These are phyloP conservation scores for Parelbella ahira DNA, from an alignment of 2,888 invertebrate species.

Conservation along the genomic window DNA sequence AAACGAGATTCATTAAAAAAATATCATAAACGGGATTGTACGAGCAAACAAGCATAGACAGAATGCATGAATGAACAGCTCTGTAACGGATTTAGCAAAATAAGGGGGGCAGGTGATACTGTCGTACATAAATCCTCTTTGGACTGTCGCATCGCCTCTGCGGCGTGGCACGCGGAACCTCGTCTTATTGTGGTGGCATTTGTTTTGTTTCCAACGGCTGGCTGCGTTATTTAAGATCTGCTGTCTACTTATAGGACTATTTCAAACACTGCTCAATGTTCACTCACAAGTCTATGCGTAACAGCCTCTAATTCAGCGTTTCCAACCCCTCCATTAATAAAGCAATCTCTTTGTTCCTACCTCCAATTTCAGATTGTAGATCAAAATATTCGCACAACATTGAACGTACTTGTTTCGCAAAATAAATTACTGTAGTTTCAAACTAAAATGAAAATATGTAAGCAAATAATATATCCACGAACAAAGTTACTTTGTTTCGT, in stretches of 20 bases:
- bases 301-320: conserved; percentile 12
- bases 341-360: conserved; percentile 4
- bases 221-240: conserved; percentile 66
- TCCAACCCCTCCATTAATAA: conserved; percentile 9
- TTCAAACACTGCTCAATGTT: conserved; percentile 27
- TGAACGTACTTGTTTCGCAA: conserved; percentile 11
- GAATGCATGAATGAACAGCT: conserved; percentile 34
- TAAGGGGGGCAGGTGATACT: conserved; percentile 54
- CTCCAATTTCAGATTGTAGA: conserved; percentile 4
- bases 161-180: conserved; percentile 68
- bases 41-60: too few relatives aligned
- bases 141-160: conserved; percentile 48
- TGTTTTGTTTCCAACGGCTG: conserved; percentile 59
- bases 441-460: conserved; percentile 24
- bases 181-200: conserved; percentile 68
- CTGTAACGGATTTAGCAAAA: conserved; percentile 32
- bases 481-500: conserved; percentile 22
- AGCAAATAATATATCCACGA: conserved; percentile 23
- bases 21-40: too few relatives aligned
- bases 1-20: too few relatives aligned
- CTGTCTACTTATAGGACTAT: conserved; percentile 48
- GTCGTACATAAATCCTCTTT: conserved; percentile 59
- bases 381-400: conserved; percentile 13
- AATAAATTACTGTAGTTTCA: conserved; percentile 20
- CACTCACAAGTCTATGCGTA: background rate